These are phyloP conservation scores for Drosophila littoralis DNA, from an alignment of 1,140 invertebrate species.

Conservation along the genomic window DNA sequence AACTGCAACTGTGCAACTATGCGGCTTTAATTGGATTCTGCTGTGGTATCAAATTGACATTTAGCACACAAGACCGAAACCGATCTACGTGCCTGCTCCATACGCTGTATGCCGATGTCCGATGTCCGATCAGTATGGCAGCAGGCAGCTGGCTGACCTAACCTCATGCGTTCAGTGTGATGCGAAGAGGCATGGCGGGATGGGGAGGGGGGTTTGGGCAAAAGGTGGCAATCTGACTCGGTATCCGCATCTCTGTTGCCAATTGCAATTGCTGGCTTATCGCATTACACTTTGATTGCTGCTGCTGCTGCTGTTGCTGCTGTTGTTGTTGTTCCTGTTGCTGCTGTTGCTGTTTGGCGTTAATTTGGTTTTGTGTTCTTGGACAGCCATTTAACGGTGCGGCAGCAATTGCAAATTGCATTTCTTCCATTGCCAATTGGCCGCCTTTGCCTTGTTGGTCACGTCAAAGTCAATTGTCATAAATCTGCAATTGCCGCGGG, in stretches of 20 bases:
- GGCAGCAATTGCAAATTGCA: constrained; percentile 77
- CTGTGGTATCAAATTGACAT: constrained; percentile 76
- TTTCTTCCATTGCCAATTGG: constrained; percentile 32
- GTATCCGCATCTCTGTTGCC: constrained; percentile 30
- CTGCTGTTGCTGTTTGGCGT: constrained; percentile 56
- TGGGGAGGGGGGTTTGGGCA: background rate
- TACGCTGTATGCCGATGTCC: constrained; percentile 21
- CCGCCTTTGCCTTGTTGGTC: constrained; percentile 34
- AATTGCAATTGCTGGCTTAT: constrained; percentile 67
- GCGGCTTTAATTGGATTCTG: constrained; percentile 77
- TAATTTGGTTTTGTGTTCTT: constrained; percentile 77
- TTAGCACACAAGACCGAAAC: constrained; percentile 66
- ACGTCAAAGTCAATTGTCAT: constrained; percentile 60
- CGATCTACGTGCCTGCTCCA: constrained; percentile 12
- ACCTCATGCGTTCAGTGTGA: constrained; percentile 64
- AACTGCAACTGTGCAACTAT: constrained; percentile 61
- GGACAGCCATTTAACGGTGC: constrained; percentile 70
- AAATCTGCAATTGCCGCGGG: constrained; percentile 53
- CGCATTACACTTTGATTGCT: constrained; percentile 63
- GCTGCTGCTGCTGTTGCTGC: constrained; percentile 46
- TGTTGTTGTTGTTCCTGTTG: constrained; percentile 29
- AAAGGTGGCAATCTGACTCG: constrained; percentile 18
- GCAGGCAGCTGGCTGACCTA: constrained; percentile 58
- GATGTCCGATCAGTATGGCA: constrained; percentile 24
- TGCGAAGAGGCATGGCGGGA: background rate